These are phyloP conservation scores for Clytia hemisphaerica DNA, from an alignment of 30 jellyfish, hydroid and myxozoan species.

Conservation along the genomic window DNA sequence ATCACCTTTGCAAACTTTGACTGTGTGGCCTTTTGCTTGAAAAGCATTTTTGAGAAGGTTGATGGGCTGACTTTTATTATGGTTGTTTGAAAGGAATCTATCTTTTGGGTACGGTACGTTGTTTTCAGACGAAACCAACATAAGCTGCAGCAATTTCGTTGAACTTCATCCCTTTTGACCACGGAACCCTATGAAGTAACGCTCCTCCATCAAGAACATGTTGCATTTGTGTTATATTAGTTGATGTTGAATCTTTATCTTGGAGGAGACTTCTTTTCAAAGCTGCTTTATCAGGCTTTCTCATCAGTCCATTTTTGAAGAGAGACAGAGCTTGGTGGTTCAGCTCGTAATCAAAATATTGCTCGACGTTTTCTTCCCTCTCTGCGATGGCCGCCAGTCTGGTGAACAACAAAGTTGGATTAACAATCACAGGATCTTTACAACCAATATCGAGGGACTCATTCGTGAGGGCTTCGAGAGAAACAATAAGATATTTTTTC, in stretches of 20 bases:
- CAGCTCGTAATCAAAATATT: too few species aligned
- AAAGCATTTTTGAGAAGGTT: constrained; percentile 11
- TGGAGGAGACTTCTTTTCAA: too few species aligned
- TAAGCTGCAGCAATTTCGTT: constrained; percentile 6
- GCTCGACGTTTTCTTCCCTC: constrained; percentile 13
- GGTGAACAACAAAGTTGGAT: constrained; percentile 30
- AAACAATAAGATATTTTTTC: constrained; percentile 12
- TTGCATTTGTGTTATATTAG: too few species aligned
- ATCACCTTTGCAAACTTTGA: constrained; percentile 10
- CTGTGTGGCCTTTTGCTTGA: constrained; percentile 18
- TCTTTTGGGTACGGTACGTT: constrained; percentile 11
- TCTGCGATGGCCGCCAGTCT: constrained; percentile 29
- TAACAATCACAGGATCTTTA: constrained; percentile 13
- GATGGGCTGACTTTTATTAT: too few species aligned
- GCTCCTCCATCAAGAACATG: constrained; percentile 49
- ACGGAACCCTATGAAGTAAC: too few species aligned
- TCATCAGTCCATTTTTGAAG: too few species aligned
- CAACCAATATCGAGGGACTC: too few species aligned
- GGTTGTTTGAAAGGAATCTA: constrained; percentile 23
- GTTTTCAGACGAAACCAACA: constrained; percentile 14
- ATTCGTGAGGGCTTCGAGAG: constrained; percentile 14
- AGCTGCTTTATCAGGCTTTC: too few species aligned
- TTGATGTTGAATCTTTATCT: too few species aligned
- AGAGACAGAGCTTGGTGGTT: constrained; percentile 17
- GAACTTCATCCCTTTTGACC: constrained; percentile 22